Conservation (phyloP, 2,797 vertebrate genomes). For the Gymnothorax javanicus region DNA sequence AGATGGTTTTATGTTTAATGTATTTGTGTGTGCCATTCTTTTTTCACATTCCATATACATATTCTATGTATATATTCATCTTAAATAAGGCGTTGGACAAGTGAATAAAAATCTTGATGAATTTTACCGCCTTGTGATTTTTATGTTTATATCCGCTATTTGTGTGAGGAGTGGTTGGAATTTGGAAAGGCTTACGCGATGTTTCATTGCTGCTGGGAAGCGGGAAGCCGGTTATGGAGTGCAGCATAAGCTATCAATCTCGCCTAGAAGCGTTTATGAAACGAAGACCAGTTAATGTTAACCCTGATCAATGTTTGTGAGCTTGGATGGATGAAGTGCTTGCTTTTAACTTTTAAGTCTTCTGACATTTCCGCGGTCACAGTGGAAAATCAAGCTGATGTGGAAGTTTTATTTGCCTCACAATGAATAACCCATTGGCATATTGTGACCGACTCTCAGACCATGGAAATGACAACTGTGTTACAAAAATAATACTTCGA, state of each 20-base stretch:
- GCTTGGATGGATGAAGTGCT: not conserved
- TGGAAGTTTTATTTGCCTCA: not conserved
- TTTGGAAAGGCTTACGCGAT: not conserved
- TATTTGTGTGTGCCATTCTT: constrained; percentile 47
- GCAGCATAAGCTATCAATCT: not conserved
- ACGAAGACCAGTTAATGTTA: not conserved
- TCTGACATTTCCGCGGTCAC: not conserved
- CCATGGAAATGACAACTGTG: not conserved
- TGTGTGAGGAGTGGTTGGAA: not conserved
- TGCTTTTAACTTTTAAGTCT: not conserved
- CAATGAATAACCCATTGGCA: not conserved
- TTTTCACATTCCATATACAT: constrained; percentile 43
- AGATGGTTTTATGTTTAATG: constrained; percentile 3
- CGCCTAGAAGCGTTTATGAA: not conserved
- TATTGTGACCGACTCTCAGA: not conserved
- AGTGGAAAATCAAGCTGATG: not conserved
- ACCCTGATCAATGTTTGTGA: not conserved
- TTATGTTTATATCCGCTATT: not conserved
- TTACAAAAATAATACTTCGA: no score
- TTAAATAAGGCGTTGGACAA: not conserved
- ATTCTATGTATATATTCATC: not conserved
- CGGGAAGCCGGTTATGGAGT: not conserved
- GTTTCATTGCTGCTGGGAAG: not conserved
- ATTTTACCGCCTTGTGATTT: not conserved
- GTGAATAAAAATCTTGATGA: constrained; percentile 13